Evolutionary conservation across 1,140 invertebrate species (phyloP), one percentile per base, ranked within the genome.

Genomic region (Drosophila mauritiana): DNA sequence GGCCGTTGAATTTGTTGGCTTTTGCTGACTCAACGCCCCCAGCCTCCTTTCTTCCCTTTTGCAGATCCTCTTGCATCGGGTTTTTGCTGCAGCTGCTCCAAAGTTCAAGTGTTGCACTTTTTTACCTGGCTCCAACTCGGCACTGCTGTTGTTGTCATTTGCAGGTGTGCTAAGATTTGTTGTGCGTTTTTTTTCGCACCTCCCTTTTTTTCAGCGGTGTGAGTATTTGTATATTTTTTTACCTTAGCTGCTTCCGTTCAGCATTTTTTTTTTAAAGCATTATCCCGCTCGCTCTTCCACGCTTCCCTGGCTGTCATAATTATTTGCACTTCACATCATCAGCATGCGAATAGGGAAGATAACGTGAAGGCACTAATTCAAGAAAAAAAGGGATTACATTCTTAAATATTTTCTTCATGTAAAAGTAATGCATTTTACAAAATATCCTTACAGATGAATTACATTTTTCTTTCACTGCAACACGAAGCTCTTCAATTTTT

Each of bases 251-350:
- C 83, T 88, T 86, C 83, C 83, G 83, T 86, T 86, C 56, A 22
- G 34, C 64, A 39, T 46, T 43, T 42, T 17, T 42, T 17, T 48
- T 55, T 56, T 13, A 20, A 43, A 27, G 20, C 46, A 22, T 73
- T 20, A 15, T 73, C 31, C 48, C 31, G 10, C 61, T 54, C 4
- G 25, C 34, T 42, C 54, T 46, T 40, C 54, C 39, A 37, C 37
- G 53, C 58, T 67, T 48, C 43, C 64, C 53, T 62, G 78, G 51
- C 73, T 81, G 73, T 86, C 76, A 88, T 89, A 89, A 89, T 88
- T 88, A 88, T 80, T 88, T 89, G 79, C 81, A 85, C 81, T 86
- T 85, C 57, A 81, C 82, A 81, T 81, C 78, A 80, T 81, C 79
- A 73, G 79, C 80, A 83, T 83, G 77, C 15, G 69, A 22, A 59